Percentiles rank a stretch among this genome's conserved stretches.
Evolutionary conservation across 1,140 invertebrate genomes (phyloP).

Genomic region (Temnothorax curvispinosus): DNA sequence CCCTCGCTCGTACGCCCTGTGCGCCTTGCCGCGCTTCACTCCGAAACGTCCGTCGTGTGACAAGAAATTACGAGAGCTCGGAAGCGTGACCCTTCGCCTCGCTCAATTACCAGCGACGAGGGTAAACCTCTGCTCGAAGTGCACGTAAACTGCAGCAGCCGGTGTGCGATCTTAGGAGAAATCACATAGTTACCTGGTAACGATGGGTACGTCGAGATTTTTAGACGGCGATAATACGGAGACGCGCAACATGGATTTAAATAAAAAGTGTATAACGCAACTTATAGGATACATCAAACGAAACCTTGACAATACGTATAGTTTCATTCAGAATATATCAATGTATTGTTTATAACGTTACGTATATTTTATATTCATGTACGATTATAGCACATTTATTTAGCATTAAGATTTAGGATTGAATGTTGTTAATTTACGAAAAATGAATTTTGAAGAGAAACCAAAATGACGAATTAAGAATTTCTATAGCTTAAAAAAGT

Average conservation of each 20-base stretch:
- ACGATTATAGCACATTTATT: background rate
- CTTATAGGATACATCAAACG: background rate
- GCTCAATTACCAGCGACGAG: constrained; percentile 58
- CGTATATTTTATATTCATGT: background rate
- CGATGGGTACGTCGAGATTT: background rate
- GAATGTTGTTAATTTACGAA: background rate
- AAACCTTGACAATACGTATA: background rate
- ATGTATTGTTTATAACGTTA: background rate
- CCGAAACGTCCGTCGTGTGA: constrained; percentile 61
- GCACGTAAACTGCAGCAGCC: constrained; percentile 55
- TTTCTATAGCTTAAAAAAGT: background rate
- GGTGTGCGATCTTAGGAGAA: constrained; percentile 37
- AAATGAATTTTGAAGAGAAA: background rate
- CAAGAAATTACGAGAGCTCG: constrained; percentile 63
- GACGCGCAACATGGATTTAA: background rate
- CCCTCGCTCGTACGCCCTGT: constrained; percentile 46
- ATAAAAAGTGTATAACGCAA: background rate
- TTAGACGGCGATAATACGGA: background rate
- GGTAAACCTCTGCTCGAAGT: constrained; percentile 48
- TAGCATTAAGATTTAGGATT: background rate
- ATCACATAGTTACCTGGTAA: constrained; percentile 20
- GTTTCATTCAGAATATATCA: background rate
- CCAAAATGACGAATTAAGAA: background rate
- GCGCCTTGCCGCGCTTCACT: constrained; percentile 55
- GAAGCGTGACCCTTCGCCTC: constrained; percentile 59